phyloP scores from a whole-genome alignment of 2,888 invertebrate genomes.

The Cosmopolites sordidus region DNA sequence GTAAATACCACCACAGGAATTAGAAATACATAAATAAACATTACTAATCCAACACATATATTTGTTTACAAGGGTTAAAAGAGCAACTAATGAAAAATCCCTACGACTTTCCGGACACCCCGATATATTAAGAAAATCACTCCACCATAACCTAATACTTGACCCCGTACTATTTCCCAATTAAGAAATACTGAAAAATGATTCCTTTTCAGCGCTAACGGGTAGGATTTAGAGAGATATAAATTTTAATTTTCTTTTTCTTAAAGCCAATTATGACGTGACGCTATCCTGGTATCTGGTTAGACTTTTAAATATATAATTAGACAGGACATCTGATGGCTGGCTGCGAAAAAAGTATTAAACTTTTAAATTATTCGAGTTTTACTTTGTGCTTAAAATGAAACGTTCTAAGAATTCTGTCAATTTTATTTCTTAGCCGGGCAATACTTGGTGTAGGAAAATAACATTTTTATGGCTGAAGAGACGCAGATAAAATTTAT shows the following conservation, averaged over 20 bases:
- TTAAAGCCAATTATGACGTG: slow-evolving; percentile 41
- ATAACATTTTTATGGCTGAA: background rate
- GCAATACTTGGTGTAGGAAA: background rate
- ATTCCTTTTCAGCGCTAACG: slow-evolving; percentile 30
- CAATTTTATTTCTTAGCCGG: slow-evolving; percentile 9
- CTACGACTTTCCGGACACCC: too few species aligned
- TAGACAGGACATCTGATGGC: slow-evolving; percentile 25
- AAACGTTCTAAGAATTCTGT: slow-evolving; percentile 10
- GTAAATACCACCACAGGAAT: too few species aligned
- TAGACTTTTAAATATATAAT: slow-evolving; percentile 32
- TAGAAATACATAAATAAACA: too few species aligned
- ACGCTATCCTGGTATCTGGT: slow-evolving; percentile 30
- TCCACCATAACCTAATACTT: background rate
- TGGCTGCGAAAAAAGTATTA: slow-evolving; percentile 21
- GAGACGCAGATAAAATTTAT: too few species aligned
- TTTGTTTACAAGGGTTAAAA: too few species aligned
- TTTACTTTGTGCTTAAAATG: slow-evolving; percentile 13
- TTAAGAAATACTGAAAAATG: slow-evolving; percentile 32
- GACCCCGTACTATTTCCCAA: background rate
- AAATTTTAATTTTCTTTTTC: slow-evolving; percentile 47
- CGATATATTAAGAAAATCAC: too few species aligned
- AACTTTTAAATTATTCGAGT: slow-evolving; percentile 25
- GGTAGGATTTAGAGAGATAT: slow-evolving; percentile 44
- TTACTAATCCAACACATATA: too few species aligned
- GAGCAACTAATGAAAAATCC: too few species aligned